Percentiles rank a stretch among this genome's conserved stretches.
Evolutionary conservation across 2,888 invertebrate genomes (phyloP).

Genomic region (Cabera pusaria): DNA sequence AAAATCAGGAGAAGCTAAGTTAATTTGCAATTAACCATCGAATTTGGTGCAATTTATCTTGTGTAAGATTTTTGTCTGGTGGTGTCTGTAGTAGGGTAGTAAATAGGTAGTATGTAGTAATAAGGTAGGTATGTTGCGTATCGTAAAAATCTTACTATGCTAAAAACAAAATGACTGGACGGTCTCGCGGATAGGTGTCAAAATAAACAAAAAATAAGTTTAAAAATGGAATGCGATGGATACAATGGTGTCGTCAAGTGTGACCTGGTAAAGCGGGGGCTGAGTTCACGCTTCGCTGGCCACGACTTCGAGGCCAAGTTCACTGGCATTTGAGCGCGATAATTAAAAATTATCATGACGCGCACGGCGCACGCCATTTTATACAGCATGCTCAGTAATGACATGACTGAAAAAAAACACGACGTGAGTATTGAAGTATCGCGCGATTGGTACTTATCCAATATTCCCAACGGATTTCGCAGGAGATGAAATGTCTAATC

Average conservation of each 20-base stretch:
- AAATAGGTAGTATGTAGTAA: too few relatives aligned
- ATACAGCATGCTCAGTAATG: slow-evolving; percentile 55
- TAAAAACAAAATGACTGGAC: too few relatives aligned
- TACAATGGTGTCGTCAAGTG: slow-evolving; percentile 66
- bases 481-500: slow-evolving; percentile 4
- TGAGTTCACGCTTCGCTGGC: slow-evolving; percentile 59
- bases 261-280: slow-evolving; percentile 71
- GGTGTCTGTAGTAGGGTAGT: too few relatives aligned
- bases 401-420: slow-evolving; percentile 42
- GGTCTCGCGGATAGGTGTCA: slow-evolving; percentile 32
- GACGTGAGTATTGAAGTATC: slow-evolving; percentile 6
- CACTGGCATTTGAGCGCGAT: slow-evolving; percentile 82
- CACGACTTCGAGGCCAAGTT: slow-evolving; percentile 77
- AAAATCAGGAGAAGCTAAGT: slow-evolving; percentile 26
- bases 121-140: too few relatives aligned
- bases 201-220: slow-evolving; percentile 40
- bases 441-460: slow-evolving; percentile 5
- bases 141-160: too few relatives aligned
- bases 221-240: slow-evolving; percentile 48
- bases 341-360: slow-evolving; percentile 83
- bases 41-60: slow-evolving; percentile 35
- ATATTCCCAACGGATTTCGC: slow-evolving; percentile 10
- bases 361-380: slow-evolving; percentile 75
- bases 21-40: slow-evolving; percentile 35
- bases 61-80: slow-evolving; percentile 31